Conservation (phyloP, 2,797 vertebrate genomes). For the Tragopan temminckii region DNA sequence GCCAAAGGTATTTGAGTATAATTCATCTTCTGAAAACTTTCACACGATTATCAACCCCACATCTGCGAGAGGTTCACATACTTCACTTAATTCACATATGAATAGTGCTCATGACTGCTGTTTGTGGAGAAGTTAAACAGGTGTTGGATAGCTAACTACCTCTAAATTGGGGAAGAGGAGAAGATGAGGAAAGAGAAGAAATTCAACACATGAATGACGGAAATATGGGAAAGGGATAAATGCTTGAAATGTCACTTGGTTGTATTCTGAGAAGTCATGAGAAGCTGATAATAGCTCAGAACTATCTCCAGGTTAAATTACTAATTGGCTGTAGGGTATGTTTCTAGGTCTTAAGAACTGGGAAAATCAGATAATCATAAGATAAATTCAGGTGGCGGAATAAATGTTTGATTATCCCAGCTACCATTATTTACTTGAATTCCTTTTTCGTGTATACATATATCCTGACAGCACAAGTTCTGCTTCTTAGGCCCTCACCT, state of each 20-base stretch:
- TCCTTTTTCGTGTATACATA: neutral
- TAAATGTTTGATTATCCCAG: neutral
- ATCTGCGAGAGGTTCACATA: neutral
- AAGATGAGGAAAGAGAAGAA: neutral
- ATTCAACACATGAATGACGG: neutral
- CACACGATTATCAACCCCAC: neutral
- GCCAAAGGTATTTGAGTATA: neutral
- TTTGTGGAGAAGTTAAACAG: neutral
- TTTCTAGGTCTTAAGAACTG: neutral
- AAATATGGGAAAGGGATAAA: neutral
- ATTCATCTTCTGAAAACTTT: neutral
- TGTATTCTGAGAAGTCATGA: neutral
- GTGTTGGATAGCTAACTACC: neutral
- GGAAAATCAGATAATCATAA: neutral
- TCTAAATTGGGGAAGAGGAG: neutral
- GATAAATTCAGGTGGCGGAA: neutral
- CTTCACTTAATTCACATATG: neutral
- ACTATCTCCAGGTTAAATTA: neutral
- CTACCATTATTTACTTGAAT: neutral
- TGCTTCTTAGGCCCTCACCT: neutral
- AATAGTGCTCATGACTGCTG: neutral
- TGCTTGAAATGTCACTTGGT: neutral
- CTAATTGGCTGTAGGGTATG: neutral
- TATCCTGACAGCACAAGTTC: neutral
- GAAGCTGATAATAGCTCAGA: neutral